phyloP scores from a whole-genome alignment of 2,113 vertebrate species.

The Tricholaema leucomelas region DNA sequence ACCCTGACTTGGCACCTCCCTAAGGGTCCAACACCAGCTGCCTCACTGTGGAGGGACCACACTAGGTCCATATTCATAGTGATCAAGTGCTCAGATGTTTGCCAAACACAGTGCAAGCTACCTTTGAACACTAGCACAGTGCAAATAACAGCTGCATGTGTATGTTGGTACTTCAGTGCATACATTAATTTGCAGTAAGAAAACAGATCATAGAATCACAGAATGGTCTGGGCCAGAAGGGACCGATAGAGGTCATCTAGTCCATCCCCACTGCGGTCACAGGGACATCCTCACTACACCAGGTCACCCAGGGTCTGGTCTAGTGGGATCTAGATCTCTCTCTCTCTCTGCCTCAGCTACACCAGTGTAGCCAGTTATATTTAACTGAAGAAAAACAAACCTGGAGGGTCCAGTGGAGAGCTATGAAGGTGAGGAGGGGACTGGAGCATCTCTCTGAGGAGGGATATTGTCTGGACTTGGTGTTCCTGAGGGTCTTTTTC shows the following conservation, averaged over 20 bases:
- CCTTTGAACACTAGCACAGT: neutral
- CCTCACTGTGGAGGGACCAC: neutral
- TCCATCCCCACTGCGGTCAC: too few relatives aligned
- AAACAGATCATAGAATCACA: neutral
- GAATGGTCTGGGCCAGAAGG: too few relatives aligned
- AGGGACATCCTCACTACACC: too few relatives aligned
- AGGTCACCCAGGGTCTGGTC: too few relatives aligned
- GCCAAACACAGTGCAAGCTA: neutral
- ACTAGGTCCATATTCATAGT: neutral
- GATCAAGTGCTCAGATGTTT: neutral
- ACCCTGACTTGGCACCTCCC: neutral
- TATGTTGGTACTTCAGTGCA: neutral
- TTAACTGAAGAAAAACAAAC: neutral
- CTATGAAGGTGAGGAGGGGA: too few relatives aligned
- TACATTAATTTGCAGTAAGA: neutral
- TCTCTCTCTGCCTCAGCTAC: accelerated
- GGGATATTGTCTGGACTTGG: too few relatives aligned
- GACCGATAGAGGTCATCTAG: too few relatives aligned
- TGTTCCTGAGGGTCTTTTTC: too few relatives aligned
- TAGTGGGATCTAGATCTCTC: neutral
- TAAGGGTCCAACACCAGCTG: neutral
- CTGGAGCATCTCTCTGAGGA: too few relatives aligned
- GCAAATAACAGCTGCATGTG: neutral
- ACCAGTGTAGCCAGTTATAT: neutral
- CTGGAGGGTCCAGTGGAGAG: too few relatives aligned